phyloP scores from a whole-genome alignment of 1,140 invertebrate genomes.

The Neodiprion virginianus region DNA sequence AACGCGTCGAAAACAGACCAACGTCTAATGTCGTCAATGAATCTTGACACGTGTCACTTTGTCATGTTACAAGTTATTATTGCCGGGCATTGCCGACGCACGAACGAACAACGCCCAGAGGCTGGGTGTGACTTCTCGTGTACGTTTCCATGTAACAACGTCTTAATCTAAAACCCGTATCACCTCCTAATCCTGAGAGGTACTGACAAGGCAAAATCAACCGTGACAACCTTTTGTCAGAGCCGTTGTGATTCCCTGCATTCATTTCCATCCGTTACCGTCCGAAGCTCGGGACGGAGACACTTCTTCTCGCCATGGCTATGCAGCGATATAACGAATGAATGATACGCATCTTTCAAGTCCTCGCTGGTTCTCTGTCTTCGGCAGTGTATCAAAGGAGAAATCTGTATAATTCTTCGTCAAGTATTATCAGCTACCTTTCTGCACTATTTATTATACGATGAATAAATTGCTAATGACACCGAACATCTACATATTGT shows the following conservation, averaged over 20 bases:
- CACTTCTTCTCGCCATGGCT: too few species aligned
- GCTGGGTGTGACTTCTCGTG: not conserved
- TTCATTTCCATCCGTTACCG: not conserved
- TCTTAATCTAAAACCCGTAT: not conserved
- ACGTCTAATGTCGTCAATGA: not conserved
- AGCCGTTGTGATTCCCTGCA: not conserved
- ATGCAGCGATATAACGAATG: too few species aligned
- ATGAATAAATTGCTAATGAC: too few species aligned
- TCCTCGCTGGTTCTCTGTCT: too few species aligned
- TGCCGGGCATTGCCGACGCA: not conserved
- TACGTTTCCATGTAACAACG: not conserved
- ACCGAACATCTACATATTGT: too few species aligned
- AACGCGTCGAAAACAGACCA: not conserved
- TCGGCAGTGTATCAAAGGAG: too few species aligned
- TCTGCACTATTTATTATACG: too few species aligned
- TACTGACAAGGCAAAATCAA: not conserved
- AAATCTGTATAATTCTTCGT: too few species aligned
- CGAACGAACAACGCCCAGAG: not conserved
- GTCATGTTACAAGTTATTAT: conserved; percentile 3
- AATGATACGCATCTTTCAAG: too few species aligned
- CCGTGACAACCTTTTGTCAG: not conserved
- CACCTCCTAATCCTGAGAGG: not conserved
- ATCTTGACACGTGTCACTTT: conserved; percentile 2
- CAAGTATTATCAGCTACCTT: too few species aligned
- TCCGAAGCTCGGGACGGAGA: too few species aligned